Conservation (phyloP, 1,140 invertebrate species). For the Periplaneta americana region DNA sequence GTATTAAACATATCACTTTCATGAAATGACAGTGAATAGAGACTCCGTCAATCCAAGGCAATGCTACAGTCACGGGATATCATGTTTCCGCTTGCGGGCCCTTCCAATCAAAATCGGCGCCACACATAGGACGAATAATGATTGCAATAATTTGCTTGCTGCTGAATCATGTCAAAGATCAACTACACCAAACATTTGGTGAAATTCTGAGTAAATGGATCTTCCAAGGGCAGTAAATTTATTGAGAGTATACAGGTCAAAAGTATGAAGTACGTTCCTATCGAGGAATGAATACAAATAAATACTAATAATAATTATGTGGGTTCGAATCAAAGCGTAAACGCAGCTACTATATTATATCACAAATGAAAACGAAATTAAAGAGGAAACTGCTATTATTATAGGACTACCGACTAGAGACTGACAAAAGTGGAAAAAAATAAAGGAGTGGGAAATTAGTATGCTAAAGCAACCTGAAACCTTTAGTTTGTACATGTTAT, state of each 20-base stretch:
- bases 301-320: background rate
- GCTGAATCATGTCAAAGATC: background rate
- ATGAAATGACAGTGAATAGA: background rate
- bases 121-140: background rate
- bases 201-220: background rate
- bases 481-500: background rate
- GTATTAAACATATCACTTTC: background rate
- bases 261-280: background rate
- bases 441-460: background rate
- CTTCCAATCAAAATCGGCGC: background rate
- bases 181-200: background rate
- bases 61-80: background rate
- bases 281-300: background rate
- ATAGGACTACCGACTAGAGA: background rate
- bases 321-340: no score
- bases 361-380: background rate
- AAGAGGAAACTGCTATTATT: background rate
- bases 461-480: background rate
- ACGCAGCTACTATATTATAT: background rate
- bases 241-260: background rate
- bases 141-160: background rate
- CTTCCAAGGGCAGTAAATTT: background rate
- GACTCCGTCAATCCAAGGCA: background rate
- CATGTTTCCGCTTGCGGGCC: background rate
- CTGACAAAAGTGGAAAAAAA: background rate